Conservation (phyloP, 2,113 vertebrate species). For the Heptranchias perlo region DNA sequence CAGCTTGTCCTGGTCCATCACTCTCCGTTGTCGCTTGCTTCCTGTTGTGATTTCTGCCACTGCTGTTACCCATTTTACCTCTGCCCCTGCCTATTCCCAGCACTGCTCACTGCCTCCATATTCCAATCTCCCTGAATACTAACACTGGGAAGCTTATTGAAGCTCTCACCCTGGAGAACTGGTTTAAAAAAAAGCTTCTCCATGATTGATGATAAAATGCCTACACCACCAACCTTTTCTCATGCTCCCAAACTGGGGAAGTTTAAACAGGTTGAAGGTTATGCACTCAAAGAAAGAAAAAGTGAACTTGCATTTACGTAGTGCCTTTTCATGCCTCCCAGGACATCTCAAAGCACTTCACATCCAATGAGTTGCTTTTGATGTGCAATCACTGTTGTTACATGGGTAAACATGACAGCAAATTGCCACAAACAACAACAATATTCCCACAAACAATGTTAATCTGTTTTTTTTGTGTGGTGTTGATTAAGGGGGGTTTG, state of each 20-base stretch:
- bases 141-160: neutral
- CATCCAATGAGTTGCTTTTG: neutral
- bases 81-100: neutral
- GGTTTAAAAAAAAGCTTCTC: neutral
- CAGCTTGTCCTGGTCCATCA: neutral
- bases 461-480: no score
- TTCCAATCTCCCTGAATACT: neutral
- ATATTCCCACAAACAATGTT: no score
- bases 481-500: no score
- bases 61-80: neutral
- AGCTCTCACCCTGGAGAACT: neutral
- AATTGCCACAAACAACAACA: no score
- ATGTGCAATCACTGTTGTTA: no score
- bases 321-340: neutral
- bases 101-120: neutral
- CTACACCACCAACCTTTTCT: neutral
- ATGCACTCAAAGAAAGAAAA: neutral
- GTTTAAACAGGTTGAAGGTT: neutral
- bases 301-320: neutral
- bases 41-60: neutral
- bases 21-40: neutral
- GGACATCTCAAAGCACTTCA: neutral
- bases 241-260: neutral
- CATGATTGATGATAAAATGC: neutral
- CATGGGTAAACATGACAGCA: no score